phyloP scores from a whole-genome alignment of 2,888 invertebrate genomes.

The Erebia epiphron region DNA sequence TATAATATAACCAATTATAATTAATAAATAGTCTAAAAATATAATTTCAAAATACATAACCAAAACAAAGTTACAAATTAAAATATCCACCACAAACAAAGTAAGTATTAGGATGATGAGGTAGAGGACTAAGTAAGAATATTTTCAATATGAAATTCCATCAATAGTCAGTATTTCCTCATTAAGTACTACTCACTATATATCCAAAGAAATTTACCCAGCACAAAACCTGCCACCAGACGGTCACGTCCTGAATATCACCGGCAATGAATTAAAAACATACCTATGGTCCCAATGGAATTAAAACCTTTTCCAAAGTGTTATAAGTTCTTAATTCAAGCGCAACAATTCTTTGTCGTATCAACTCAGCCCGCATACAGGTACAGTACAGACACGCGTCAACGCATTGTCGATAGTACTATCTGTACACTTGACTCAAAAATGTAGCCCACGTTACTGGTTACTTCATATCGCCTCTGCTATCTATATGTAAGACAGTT shows the following conservation, averaged over 20 bases:
- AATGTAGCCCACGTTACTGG: slow-evolving; percentile 38
- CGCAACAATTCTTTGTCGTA: slow-evolving; percentile 25
- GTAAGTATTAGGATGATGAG: no score
- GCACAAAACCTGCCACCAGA: slow-evolving; percentile 41
- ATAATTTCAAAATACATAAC: no score
- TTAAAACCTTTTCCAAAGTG: slow-evolving; percentile 37
- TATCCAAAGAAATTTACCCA: slow-evolving; percentile 21
- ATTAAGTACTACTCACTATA: background rate
- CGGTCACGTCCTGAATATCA: slow-evolving; percentile 73
- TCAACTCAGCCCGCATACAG: slow-evolving; percentile 63
- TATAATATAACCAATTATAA: no score
- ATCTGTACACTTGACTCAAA: slow-evolving; percentile 73
- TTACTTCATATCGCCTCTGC: slow-evolving; percentile 15
- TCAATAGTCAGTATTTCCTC: background rate
- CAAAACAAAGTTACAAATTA: no score
- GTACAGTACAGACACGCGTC: slow-evolving; percentile 63
- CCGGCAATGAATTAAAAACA: slow-evolving; percentile 56
- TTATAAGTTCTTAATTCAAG: slow-evolving; percentile 41
- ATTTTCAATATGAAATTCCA: background rate
- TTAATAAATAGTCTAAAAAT: no score
- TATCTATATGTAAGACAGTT: slow-evolving; percentile 21
- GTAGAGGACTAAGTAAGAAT: no score
- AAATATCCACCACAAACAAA: no score
- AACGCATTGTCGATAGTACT: slow-evolving; percentile 66
- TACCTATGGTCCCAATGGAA: slow-evolving; percentile 28